Percentiles rank a stretch among this genome's conserved stretches.
Conservation (phyloP, 2,113 vertebrate genomes). For the Salvelinus alpinus region DNA sequence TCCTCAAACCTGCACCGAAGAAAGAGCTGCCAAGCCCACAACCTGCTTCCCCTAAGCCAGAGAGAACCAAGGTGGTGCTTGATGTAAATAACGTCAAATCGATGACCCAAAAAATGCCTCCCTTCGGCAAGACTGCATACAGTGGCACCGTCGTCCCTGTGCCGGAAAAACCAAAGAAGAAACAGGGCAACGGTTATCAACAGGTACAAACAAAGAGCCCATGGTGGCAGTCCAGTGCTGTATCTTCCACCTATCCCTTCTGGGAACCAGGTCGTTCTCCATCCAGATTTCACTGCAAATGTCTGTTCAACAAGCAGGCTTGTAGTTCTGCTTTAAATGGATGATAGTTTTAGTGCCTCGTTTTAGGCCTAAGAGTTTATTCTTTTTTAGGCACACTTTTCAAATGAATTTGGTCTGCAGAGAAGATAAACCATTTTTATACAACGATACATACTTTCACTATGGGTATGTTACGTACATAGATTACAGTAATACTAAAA, state of each 20-base stretch:
- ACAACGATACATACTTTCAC: background rate
- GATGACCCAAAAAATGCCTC: constrained; percentile 67
- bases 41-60: constrained; percentile 58
- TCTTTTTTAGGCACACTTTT: background rate
- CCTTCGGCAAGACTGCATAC: constrained; percentile 66
- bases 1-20: constrained; percentile 30
- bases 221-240: constrained; percentile 55
- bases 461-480: background rate
- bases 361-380: background rate
- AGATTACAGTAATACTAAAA: background rate
- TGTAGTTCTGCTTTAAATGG: background rate
- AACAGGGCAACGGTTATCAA: constrained; percentile 78
- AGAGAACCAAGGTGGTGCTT: constrained; percentile 50
- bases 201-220: constrained; percentile 82
- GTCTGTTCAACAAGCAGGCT: background rate
- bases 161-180: constrained; percentile 57
- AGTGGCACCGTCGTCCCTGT: constrained; percentile 53
- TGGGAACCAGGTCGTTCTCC: constrained; percentile 44
- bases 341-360: background rate
- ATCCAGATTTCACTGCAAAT: constrained; percentile 43
- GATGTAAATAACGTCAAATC: constrained; percentile 67
- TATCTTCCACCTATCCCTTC: constrained; percentile 53
- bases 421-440: too few relatives aligned
- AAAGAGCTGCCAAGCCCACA: constrained; percentile 44
- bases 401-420: background rate